phyloP scores from a whole-genome alignment of 2,888 invertebrate genomes.

The Eristalinus aeneus region DNA sequence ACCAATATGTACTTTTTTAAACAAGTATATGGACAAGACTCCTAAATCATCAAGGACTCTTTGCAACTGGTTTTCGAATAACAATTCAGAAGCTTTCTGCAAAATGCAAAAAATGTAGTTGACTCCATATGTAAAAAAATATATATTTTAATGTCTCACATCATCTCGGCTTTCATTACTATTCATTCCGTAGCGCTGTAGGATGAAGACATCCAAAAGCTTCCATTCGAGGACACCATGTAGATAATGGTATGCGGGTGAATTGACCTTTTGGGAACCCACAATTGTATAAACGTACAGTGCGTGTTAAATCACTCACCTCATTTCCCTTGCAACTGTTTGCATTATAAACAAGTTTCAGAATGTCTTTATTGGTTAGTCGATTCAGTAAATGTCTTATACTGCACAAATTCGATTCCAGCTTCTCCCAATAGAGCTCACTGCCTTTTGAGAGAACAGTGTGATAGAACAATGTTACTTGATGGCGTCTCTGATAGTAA shows the following conservation, averaged over 20 bases:
- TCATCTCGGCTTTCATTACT: not conserved
- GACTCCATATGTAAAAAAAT: not conserved
- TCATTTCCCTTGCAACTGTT: conserved; percentile 77
- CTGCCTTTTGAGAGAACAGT: conserved; percentile 72
- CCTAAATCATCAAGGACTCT: conserved; percentile 74
- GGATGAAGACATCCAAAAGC: conserved; percentile 76
- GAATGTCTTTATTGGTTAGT: conserved; percentile 73
- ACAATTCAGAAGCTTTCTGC: not conserved
- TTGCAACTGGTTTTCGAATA: conserved; percentile 72
- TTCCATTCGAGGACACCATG: conserved; percentile 80
- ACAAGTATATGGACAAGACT: conserved; percentile 74
- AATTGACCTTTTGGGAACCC: conserved; percentile 66
- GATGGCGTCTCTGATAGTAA: conserved; percentile 73
- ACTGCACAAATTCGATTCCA: conserved; percentile 21
- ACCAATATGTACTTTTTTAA: conserved; percentile 71
- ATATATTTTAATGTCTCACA: not conserved
- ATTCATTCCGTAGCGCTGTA: conserved; percentile 71
- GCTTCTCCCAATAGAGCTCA: conserved; percentile 57
- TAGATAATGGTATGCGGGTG: conserved; percentile 78
- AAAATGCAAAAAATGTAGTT: not conserved
- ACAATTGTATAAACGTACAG: not conserved
- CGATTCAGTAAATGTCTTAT: conserved; percentile 73
- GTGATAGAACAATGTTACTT: conserved; percentile 76
- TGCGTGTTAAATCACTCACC: conserved; percentile 60
- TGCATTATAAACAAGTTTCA: conserved; percentile 76